phyloP scores from a whole-genome alignment of 2,113 vertebrate species.

The Catharus bicknelli region DNA sequence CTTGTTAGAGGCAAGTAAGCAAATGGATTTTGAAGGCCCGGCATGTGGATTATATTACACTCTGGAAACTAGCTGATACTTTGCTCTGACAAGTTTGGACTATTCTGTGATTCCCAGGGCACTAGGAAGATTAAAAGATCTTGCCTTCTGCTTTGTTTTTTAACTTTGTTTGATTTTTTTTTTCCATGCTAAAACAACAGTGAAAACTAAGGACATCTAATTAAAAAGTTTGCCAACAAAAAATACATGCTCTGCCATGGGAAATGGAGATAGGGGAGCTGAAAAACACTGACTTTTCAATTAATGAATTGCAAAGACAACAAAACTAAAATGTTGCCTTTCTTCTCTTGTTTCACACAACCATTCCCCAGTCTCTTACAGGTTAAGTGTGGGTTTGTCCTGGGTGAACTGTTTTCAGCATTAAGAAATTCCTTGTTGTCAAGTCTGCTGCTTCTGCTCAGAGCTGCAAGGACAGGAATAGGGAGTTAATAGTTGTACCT shows the following conservation, averaged over 20 bases:
- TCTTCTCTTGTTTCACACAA: neutral
- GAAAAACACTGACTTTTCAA: neutral
- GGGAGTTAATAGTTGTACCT: neutral
- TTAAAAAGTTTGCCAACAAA: neutral
- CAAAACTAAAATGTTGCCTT: neutral
- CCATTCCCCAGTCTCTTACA: neutral
- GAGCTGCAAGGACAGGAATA: neutral
- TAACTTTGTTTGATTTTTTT: neutral
- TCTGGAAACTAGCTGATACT: neutral
- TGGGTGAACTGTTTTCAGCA: neutral
- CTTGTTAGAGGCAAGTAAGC: neutral
- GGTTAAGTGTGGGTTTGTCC: neutral
- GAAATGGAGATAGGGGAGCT: neutral
- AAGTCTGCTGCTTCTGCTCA: neutral
- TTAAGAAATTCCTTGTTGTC: neutral
- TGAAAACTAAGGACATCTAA: neutral
- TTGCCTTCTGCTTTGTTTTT: conserved; percentile 12
- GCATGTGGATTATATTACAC: neutral
- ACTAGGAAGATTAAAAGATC: neutral
- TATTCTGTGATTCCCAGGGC: neutral
- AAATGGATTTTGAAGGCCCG: neutral
- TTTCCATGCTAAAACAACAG: neutral
- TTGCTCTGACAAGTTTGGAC: neutral
- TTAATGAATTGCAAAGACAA: neutral
- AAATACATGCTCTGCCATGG: neutral